Evolutionary conservation across 2,113 vertebrate species (phyloP), one percentile per base, ranked within the genome.

Genomic region (Polypterus bichir): DNA sequence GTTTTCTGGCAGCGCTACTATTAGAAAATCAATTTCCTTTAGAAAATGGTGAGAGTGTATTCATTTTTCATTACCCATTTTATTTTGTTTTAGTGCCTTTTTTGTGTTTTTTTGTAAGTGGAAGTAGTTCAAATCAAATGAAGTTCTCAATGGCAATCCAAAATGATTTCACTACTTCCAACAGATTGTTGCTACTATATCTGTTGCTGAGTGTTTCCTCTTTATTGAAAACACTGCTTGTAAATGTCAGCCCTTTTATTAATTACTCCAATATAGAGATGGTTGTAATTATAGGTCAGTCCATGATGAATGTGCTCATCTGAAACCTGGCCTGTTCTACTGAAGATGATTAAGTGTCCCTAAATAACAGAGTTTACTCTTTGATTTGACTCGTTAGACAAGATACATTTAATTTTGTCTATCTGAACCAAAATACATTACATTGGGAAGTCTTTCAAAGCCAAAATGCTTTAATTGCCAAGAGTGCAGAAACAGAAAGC

Each of bases 201-300:
- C 59, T 51, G 58, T n/a, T 9, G 68, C 57, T 59, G 48, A 57
- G 56, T 47, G 67, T 48, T 1, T 4, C 5, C 65, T 4, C 72
- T 62, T 53, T 65, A 63, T 57, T 64, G 44, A 72, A 49, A 65
- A 53, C 51, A 63, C 64, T 48, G 63, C 63, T 11, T 74, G 65
- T 64, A 71, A 76, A 74, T 67, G 65, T 63, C 61, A 71, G 47
- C 5, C 57, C 7, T 51, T 72, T 57, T 58, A 59, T 77, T 77
- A 74, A 61, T 59, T 66, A 47, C 66, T 48, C 48, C 61, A 44
- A 64, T 47, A 75, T 66, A 62, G 9, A 69, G 60, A 54, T 58
- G 2, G 64, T 71, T 62, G 5, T 62, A 70, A 74, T 74, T 77
- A 63, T 5, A 71, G 5, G 52, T 72, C 67, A 65, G 47, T 71